Conservation (phyloP, 2,797 vertebrate genomes). For the Pristis pectinata region DNA sequence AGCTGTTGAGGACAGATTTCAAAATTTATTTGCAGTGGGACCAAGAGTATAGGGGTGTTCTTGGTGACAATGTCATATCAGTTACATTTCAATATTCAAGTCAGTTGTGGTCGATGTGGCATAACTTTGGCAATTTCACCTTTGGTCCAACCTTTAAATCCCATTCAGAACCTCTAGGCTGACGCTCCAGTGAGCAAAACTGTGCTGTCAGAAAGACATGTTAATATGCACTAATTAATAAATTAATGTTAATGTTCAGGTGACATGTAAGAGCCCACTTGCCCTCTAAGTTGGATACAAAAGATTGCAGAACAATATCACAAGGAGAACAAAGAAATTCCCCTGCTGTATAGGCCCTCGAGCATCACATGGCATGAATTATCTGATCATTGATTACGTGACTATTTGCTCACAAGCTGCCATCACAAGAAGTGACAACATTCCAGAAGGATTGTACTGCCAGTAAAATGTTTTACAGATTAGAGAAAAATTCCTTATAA, state of each 20-base stretch:
- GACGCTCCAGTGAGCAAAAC: background rate
- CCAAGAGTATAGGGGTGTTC: background rate
- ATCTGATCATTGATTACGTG: background rate
- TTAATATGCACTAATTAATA: too few relatives aligned
- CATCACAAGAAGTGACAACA: background rate
- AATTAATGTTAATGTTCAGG: background rate
- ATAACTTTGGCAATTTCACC: background rate
- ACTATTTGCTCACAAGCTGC: background rate
- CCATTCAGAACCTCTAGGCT: background rate
- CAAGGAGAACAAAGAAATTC: background rate
- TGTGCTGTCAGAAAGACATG: background rate
- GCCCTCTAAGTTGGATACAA: background rate
- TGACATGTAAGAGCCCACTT: background rate
- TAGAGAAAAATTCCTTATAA: background rate
- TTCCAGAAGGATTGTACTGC: background rate
- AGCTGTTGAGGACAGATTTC: background rate
- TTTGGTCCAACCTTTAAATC: background rate
- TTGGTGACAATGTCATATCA: background rate
- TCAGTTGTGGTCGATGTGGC: background rate
- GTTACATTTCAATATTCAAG: background rate
- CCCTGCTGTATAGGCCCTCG: background rate
- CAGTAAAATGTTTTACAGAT: background rate
- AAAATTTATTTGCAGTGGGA: background rate
- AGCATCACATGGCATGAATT: too few relatives aligned
- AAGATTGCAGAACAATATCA: background rate